Conservation (phyloP, 2,113 vertebrate species). For the Mormyrus iriodes region DNA sequence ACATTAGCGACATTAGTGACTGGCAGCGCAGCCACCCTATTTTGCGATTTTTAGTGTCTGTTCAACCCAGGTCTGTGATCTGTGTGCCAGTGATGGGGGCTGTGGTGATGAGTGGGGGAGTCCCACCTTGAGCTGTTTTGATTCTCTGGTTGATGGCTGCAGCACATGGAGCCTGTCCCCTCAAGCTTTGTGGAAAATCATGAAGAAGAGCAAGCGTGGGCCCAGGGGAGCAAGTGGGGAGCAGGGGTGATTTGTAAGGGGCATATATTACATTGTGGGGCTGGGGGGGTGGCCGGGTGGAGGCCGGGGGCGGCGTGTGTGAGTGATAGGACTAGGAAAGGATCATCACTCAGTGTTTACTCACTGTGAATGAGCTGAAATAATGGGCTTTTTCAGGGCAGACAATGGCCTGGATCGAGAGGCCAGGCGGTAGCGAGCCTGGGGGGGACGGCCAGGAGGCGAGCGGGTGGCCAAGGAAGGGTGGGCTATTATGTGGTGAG, state of each 20-base stretch:
- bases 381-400: conserved; percentile 67
- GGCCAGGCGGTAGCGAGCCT: conserved; percentile 47
- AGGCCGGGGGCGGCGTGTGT: not conserved
- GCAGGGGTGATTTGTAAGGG: conserved; percentile 60
- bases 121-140: not conserved
- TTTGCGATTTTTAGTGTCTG: not conserved
- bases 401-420: conserved; percentile 60
- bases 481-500: conserved; percentile 50
- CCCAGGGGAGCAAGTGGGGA: conserved; percentile 47
- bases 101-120: not conserved
- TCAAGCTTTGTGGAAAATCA: conserved; percentile 54
- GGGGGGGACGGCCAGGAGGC: conserved; percentile 54
- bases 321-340: conserved; percentile 46
- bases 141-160: not conserved
- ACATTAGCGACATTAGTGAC: not conserved
- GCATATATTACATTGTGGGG: conserved; percentile 55
- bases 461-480: conserved; percentile 33
- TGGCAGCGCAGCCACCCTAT: not conserved
- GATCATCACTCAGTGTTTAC: conserved; percentile 69
- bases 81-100: not conserved
- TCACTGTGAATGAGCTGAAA: conserved; percentile 73
- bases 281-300: conserved; percentile 43
- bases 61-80: not conserved
- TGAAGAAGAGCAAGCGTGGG: conserved; percentile 52
- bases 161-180: conserved; percentile 42